Evolutionary conservation across 2,113 vertebrate species (phyloP).

Genomic region (Melanotaenia duboulayi): DNA sequence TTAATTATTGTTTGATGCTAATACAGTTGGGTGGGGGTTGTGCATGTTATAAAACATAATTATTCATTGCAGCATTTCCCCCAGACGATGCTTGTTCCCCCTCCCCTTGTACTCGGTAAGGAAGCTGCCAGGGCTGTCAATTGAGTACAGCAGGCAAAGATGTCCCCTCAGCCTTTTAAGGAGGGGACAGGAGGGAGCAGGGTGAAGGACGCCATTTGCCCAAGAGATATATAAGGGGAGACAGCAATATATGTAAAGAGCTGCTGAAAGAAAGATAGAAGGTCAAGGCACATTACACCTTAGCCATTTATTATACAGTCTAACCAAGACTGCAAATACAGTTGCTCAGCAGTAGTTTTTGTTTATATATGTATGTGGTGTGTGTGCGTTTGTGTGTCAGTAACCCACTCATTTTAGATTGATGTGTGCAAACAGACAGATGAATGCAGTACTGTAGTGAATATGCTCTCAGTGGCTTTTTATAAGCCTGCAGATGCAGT

Average conservation of each 20-base stretch:
- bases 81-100: constrained; percentile 21
- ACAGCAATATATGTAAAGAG: constrained; percentile 77
- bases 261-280: constrained; percentile 81
- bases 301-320: constrained; percentile 72
- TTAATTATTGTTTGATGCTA: constrained; percentile 80
- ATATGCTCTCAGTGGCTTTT: constrained; percentile 72
- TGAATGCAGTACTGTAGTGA: constrained; percentile 79
- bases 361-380: constrained; percentile 37
- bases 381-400: constrained; percentile 62
- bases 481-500: constrained; percentile 72
- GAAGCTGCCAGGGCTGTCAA: constrained; percentile 65
- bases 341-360: constrained; percentile 59
- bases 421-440: constrained; percentile 65
- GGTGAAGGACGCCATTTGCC: constrained; percentile 80
- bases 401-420: constrained; percentile 75
- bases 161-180: constrained; percentile 78
- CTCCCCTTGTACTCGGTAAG: constrained; percentile 36
- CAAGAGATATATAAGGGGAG: constrained; percentile 79
- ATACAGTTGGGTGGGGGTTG: constrained; percentile 60
- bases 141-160: constrained; percentile 67
- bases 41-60: constrained; percentile 73
- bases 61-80: constrained; percentile 75
- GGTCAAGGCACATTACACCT: constrained; percentile 80
- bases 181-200: constrained; percentile 64
- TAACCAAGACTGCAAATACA: constrained; percentile 75